phyloP scores from a whole-genome alignment of 1,140 invertebrate species.

The Diprion similis region DNA sequence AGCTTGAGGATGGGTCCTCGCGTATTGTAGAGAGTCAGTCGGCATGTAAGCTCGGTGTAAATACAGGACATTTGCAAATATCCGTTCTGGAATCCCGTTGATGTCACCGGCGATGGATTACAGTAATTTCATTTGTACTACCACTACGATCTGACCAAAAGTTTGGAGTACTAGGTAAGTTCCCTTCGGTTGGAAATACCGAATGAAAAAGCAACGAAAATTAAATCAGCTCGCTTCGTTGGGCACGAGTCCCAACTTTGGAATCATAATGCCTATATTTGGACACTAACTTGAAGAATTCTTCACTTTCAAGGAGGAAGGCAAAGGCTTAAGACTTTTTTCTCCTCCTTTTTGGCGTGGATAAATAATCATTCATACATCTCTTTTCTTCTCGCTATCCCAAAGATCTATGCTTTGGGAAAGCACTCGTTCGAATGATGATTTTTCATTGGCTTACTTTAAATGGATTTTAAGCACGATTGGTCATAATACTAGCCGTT shows the following conservation, averaged over 20 bases:
- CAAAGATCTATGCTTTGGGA: constrained; percentile 6
- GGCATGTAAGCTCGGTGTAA: constrained; percentile 13
- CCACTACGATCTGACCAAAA: not conserved
- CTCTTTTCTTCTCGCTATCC: not conserved
- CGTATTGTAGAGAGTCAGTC: not conserved
- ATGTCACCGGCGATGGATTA: constrained; percentile 27
- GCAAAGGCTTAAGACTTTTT: constrained; percentile 36
- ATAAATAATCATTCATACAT: constrained; percentile 35
- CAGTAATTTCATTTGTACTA: constrained; percentile 14
- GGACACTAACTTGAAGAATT: constrained; percentile 28
- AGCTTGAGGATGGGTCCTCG: not conserved
- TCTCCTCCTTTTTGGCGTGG: constrained; percentile 22
- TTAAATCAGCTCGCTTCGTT: constrained; percentile 32
- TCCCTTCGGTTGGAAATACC: not conserved
- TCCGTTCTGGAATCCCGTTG: constrained; percentile 13
- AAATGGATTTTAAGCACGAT: constrained; percentile 3
- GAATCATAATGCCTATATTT: constrained; percentile 40
- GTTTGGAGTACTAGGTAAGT: not conserved
- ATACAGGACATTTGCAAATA: constrained; percentile 8
- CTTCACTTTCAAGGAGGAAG: not conserved
- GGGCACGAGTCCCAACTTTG: constrained; percentile 16
- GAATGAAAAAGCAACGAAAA: constrained; percentile 2
- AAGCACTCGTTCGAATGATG: constrained; percentile 18
- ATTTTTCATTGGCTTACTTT: not conserved
- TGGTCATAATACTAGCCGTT: not conserved